Base-by-base conservation (phyloP, 2,888 invertebrate species). In the Synanthedon formicaeformis region DNA sequence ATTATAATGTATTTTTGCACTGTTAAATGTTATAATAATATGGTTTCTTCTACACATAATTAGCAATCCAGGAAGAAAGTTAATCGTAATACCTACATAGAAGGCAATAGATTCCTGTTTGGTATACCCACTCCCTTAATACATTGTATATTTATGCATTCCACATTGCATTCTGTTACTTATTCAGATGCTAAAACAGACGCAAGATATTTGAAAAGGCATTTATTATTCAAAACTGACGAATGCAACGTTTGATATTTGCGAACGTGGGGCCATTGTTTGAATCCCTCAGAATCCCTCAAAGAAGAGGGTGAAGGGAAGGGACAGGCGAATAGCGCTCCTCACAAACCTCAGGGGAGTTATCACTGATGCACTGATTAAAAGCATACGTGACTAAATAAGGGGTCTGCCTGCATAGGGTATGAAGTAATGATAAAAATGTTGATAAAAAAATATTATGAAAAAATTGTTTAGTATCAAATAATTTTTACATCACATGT, bases 341-440 rank as follows among this genome's bases (percentile, higher is more conserved):
- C 1, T 23, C 67, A 60, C 56, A 62, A 62, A 52, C 57, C 63
- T 69, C 63, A 66, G 58, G 65, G 75, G 75, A 71, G 63, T 80
- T 80, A 82, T 81, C 84, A 78, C 67, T 69, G 69, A 67, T 68
- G 75, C 77, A 74, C 83, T 84, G 86, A 86, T 86, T 86, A 85
- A 79, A 84, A 81, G 79, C 75, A 84, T 84, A 82, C 79, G 74
- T 66, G 70, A 69, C 67, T 71, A 71, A 71, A 68, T 66, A 62
- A 69, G 60, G 74, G 73, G 75, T 68, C 67, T 70, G 66, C 68
- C 66, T 68, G 66, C 61, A 65, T 49, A 65, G 64, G 64, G 64
- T 59, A 58, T 48, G 57, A 56, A 57, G 56, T 53, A 55, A 53
- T 63, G 67, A 64, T 60, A 59, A 60, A 49, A 18, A 49, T 49